phyloP scores from a whole-genome alignment of 2,113 vertebrate genomes.

The Barbus barbus region DNA sequence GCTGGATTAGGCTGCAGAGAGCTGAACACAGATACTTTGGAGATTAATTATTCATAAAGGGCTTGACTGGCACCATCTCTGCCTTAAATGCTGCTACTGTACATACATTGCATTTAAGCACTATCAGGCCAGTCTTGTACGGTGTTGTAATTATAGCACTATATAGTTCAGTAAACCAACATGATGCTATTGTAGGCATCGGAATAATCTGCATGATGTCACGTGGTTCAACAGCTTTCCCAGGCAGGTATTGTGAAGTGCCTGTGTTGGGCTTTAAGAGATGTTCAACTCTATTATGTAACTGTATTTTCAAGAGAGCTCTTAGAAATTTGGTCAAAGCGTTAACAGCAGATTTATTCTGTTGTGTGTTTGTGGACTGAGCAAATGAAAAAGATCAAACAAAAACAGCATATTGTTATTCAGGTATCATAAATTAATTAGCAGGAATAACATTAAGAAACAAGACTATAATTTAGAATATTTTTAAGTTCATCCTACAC shows the following conservation, averaged over 20 bases:
- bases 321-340: too few species aligned
- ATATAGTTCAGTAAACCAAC: not conserved
- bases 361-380: not conserved
- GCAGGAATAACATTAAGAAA: not conserved
- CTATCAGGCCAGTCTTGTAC: not conserved
- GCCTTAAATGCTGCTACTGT: not conserved
- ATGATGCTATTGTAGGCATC: not conserved
- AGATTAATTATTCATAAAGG: conserved; percentile 42
- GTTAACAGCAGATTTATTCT: not conserved
- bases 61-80: not conserved
- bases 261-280: not conserved
- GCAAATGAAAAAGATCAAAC: not conserved
- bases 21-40: conserved; percentile 18
- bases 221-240: not conserved
- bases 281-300: not conserved
- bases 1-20: conserved; percentile 28
- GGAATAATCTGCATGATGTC: not conserved
- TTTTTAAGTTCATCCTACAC: conserved; percentile 55
- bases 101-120: too few species aligned
- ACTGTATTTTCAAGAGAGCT: not conserved
- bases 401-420: not conserved
- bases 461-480: not conserved
- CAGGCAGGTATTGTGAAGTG: not conserved
- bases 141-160: not conserved
- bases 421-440: not conserved